Base-by-base conservation (phyloP, 2,113 vertebrate species). In the Nerophis ophidion region DNA sequence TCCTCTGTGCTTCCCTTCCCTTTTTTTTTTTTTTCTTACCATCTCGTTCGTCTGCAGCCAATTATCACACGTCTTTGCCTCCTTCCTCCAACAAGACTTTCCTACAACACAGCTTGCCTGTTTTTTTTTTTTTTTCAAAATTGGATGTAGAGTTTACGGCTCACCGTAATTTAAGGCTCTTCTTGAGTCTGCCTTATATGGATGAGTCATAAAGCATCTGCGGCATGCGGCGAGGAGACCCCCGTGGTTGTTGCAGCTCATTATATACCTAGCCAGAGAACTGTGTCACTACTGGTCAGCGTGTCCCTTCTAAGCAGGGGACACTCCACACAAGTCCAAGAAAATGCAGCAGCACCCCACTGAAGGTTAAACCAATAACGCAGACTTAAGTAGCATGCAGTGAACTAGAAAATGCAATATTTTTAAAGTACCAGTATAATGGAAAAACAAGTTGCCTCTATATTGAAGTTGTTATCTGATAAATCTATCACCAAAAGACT, bases 21-120 rank as follows among this genome's bases (percentile, higher is more conserved):
- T n/a, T n/a, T 35, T 17, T 63, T 35, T 33, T 15, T 15, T 7
- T 48, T 50, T 19, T 26, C n/a, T 50, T 6, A 5, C 48, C 52
- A n/a, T 12, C 16, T 42, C 61, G 63, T 68, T 76, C 69, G 73
- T 84, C 79, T 73, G 68, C 76, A 81, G 57, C 81, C 79, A 84
- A 83, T 86, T 86, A 84, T 83, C 81, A 76, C 77, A 66, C 60
- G 70, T 77, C 48, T 56, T 54, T 7, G 57, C 17, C 34, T 60
- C 45, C 12, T 42, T 68, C 47, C 54, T 70, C 50, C 49, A 51
- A 49, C 74, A 14, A 40, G 47, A 46, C 50, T 46, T 48, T 64
- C 54, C 61, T 13, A 8, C 42, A 69, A 60, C 61, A 47, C 34
- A 65, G n/a, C 60, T 15, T 50, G 9, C 59, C 46, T 2, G 6